Conservation (phyloP, 2,113 vertebrate species). For the Grantiella picta region DNA sequence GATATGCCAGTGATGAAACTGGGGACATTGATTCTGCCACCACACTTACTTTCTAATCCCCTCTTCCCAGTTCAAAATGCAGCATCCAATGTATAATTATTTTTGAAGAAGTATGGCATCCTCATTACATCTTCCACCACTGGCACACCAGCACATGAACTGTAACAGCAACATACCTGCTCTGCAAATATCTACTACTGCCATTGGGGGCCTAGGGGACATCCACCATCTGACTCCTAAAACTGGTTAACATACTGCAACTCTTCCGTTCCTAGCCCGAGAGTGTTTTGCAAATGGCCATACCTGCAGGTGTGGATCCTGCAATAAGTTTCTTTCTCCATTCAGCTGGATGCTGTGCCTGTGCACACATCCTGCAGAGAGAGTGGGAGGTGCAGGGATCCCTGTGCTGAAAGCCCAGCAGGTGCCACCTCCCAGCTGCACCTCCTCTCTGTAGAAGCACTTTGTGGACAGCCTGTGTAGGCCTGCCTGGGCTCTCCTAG, state of each 20-base stretch:
- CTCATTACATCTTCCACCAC: not conserved
- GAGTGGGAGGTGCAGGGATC: not conserved
- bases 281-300: not conserved
- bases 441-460: not conserved
- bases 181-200: not conserved
- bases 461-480: not conserved
- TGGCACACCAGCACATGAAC: not conserved
- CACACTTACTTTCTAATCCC: not conserved
- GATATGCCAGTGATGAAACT: not conserved
- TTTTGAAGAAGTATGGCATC: not conserved
- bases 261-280: not conserved
- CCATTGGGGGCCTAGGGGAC: accelerated
- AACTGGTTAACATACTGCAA: not conserved
- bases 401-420: not conserved
- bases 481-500: not conserved
- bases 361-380: accelerated
- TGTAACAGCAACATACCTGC: not conserved
- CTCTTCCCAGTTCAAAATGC: not conserved
- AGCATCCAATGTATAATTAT: not conserved
- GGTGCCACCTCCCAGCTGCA: not conserved
- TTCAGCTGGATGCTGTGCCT: not conserved
- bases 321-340: not conserved
- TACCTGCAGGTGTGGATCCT: not conserved
- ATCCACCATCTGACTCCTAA: not conserved
- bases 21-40: not conserved